These are phyloP conservation scores for Neomorphus geoffroyi DNA, from an alignment of 2,797 vertebrate species.

Conservation along the genomic window DNA sequence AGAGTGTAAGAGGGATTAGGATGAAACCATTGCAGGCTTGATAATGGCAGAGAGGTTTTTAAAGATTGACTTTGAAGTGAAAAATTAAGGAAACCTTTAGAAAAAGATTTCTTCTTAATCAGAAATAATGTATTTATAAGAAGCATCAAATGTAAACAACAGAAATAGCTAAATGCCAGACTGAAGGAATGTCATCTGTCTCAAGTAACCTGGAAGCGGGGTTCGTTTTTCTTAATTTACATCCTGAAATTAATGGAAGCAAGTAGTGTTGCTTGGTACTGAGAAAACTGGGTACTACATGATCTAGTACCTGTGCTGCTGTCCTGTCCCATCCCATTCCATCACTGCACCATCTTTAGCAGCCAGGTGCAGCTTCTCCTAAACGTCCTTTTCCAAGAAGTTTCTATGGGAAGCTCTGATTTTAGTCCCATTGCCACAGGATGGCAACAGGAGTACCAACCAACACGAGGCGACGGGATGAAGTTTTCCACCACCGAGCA, in stretches of 20 bases:
- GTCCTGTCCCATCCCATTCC: neutral
- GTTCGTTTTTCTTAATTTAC: neutral
- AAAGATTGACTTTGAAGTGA: conserved; percentile 63
- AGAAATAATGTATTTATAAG: conserved; percentile 21
- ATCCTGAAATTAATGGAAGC: neutral
- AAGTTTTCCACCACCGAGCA: neutral
- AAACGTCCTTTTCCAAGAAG: neutral
- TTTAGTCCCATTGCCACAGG: neutral
- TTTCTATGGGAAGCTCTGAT: neutral
- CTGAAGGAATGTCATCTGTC: neutral
- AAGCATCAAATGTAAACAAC: conserved; percentile 46
- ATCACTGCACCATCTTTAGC: neutral
- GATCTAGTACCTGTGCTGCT: neutral
- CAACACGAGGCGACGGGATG: neutral
- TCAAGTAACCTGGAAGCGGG: neutral
- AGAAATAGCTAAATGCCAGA: neutral
- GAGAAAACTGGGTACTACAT: neutral
- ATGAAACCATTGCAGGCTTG: conserved; percentile 49
- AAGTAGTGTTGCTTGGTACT: neutral
- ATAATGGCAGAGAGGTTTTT: conserved; percentile 52
- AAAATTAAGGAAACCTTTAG: conserved; percentile 53
- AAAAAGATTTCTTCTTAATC: neutral
- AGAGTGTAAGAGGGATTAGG: conserved; percentile 52
- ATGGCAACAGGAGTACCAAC: fast-evolving
- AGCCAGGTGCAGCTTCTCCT: neutral